Conservation (phyloP, 2,113 vertebrate genomes). For the Willisornis vidua region DNA sequence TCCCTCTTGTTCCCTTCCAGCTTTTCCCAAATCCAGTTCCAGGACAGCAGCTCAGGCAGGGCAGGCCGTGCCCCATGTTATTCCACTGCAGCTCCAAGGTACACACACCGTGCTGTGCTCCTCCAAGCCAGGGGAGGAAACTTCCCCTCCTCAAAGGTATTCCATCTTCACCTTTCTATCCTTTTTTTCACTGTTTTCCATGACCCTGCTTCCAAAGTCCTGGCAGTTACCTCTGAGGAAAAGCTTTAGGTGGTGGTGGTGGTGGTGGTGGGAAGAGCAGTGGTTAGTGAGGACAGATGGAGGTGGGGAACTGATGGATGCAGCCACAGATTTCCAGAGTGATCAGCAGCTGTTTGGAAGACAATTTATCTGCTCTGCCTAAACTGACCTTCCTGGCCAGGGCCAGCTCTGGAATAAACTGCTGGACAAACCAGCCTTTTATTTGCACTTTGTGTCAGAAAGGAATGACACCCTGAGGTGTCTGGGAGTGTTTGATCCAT, state of each 20-base stretch:
- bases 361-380: not conserved
- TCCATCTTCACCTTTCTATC: not conserved
- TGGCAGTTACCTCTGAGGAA: not conserved
- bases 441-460: not conserved
- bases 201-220: not conserved
- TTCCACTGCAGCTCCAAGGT: not conserved
- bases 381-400: not conserved
- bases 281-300: not conserved
- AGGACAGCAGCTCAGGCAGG: not conserved
- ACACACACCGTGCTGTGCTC: not conserved
- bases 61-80: fast-evolving
- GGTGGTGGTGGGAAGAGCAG: not conserved
- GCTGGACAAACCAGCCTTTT: not conserved
- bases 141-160: not conserved
- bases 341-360: not conserved
- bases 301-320: not conserved
- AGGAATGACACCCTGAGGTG: not conserved
- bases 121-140: not conserved
- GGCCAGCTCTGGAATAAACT: not conserved
- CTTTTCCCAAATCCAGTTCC: not conserved
- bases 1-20: not conserved
- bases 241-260: not conserved
- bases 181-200: not conserved
- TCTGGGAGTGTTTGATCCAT: not conserved
- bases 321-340: not conserved